Conservation (phyloP, 2,113 vertebrate species). For the Solea solea region DNA sequence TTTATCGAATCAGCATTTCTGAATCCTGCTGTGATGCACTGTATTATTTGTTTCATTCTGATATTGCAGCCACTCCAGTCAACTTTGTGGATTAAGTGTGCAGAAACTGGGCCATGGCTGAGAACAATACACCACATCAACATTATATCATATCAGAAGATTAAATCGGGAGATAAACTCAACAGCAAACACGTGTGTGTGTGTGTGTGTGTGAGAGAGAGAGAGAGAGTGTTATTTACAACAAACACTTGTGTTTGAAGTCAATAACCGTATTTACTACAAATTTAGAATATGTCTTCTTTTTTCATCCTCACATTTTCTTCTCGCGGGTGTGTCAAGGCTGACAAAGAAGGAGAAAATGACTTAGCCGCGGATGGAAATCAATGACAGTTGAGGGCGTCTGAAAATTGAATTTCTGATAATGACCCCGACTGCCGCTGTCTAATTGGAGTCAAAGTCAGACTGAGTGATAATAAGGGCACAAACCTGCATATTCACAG, state of each 20-base stretch:
- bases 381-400: constrained; percentile 73
- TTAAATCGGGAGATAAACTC: constrained; percentile 55
- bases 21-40: constrained; percentile 41
- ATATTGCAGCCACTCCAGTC: constrained; percentile 54
- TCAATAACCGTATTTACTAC: no score
- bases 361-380: constrained; percentile 58
- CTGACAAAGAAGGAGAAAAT: constrained; percentile 52
- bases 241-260: background rate
- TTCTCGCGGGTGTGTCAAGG: constrained; percentile 22
- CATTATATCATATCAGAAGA: constrained; percentile 57
- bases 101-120: constrained; percentile 63
- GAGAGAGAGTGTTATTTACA: constrained; percentile 18
- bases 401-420: constrained; percentile 73
- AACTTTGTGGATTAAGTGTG: constrained; percentile 57
- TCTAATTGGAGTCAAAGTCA: constrained; percentile 76
- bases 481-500: constrained; percentile 55
- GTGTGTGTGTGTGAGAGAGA: constrained; percentile 37
- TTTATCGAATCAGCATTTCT: constrained; percentile 71
- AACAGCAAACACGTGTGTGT: constrained; percentile 40
- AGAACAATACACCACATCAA: background rate
- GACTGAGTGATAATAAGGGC: constrained; percentile 63
- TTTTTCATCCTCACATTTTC: background rate
- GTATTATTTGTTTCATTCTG: constrained; percentile 42
- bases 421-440: constrained; percentile 62
- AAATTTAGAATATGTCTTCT: background rate